These are phyloP conservation scores for Orthonevra nobilis DNA, from an alignment of 2,888 invertebrate species.

Conservation along the genomic window DNA sequence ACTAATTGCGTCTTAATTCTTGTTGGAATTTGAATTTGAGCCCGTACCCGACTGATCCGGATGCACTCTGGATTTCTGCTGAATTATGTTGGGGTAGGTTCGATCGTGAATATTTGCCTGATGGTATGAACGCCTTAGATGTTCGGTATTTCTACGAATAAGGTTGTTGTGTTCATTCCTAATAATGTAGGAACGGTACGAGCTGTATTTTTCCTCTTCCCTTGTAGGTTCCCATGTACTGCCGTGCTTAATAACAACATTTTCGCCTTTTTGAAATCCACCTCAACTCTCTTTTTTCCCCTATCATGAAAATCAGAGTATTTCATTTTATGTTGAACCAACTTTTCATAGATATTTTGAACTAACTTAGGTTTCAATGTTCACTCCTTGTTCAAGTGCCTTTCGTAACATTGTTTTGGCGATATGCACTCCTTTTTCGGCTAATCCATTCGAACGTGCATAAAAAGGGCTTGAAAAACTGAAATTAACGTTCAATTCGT, in stretches of 20 bases:
- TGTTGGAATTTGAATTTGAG: neutral
- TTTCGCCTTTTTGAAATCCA: no score
- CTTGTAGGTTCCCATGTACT: neutral
- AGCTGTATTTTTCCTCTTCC: neutral
- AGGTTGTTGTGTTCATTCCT: neutral
- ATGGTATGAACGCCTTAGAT: slow-evolving; percentile 1
- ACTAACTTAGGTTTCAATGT: neutral
- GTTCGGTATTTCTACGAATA: slow-evolving; percentile 2
- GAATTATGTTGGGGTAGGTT: neutral
- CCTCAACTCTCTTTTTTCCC: no score
- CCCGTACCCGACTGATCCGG: neutral
- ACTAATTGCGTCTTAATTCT: neutral
- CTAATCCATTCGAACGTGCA: slow-evolving; percentile 1
- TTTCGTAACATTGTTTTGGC: neutral
- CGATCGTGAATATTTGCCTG: neutral
- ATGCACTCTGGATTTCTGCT: neutral
- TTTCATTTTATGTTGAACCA: no score
- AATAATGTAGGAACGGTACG: neutral
- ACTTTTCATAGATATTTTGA: no score
- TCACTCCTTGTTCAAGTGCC: neutral
- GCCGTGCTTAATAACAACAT: neutral
- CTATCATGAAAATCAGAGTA: no score
- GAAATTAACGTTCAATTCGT: neutral
- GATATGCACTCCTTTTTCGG: neutral
- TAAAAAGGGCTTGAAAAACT: neutral